phyloP scores from a whole-genome alignment of 1,140 invertebrate species.

The Drepana arcuata region DNA sequence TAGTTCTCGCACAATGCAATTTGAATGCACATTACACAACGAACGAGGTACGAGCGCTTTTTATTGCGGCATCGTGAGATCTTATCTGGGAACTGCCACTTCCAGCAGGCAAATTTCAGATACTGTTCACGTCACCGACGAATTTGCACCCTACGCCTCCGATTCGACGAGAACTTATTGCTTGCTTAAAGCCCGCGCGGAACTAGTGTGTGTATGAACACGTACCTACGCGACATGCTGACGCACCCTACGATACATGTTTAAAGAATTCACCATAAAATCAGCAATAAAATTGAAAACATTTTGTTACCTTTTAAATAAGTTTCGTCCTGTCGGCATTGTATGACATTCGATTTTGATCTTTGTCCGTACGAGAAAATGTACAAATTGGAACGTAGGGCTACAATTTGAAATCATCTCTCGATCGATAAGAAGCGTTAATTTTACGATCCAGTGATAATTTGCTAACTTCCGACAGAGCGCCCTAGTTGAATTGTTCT shows the following conservation, averaged over 20 bases:
- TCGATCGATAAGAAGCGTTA: constrained; percentile 69
- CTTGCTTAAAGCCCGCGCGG: constrained; percentile 6
- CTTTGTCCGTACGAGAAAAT: constrained; percentile 40
- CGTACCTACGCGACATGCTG: constrained; percentile 35
- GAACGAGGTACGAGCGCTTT: constrained; percentile 67
- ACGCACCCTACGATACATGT: constrained; percentile 48
- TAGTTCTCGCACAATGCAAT: constrained; percentile 72
- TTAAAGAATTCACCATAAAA: constrained; percentile 71
- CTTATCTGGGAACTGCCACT: constrained; percentile 69
- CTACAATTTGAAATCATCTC: constrained; percentile 56
- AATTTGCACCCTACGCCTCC: constrained; percentile 32
- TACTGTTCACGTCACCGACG: constrained; percentile 22
- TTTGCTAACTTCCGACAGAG: constrained; percentile 70
- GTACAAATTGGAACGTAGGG: constrained; percentile 35
- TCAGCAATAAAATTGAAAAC: constrained; percentile 70
- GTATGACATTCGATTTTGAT: constrained; percentile 38
- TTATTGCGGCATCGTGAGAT: constrained; percentile 71
- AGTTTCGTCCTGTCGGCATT: constrained; percentile 42
- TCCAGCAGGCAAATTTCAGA: constrained; percentile 70
- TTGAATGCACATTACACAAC: constrained; percentile 71
- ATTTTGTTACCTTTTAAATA: constrained; percentile 71
- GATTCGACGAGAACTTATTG: constrained; percentile 26
- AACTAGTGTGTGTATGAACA: constrained; percentile 41
- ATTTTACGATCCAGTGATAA: constrained; percentile 71
- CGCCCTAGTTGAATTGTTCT: constrained; percentile 63